Evolutionary conservation across 1,140 invertebrate species (phyloP).

Genomic region (Drosophila kurseongensis): DNA sequence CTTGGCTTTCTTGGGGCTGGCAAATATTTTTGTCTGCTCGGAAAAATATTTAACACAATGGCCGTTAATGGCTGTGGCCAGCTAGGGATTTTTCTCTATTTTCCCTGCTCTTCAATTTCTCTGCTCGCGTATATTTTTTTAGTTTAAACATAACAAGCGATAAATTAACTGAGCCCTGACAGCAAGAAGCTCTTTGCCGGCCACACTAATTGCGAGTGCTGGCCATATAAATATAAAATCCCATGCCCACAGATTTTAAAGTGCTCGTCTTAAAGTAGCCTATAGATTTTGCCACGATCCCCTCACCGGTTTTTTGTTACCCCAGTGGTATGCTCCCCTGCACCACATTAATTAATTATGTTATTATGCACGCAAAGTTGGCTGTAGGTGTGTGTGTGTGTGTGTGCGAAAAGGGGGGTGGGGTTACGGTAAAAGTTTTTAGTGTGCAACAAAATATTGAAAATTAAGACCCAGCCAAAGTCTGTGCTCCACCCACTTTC

Average conservation of each 20-base stretch:
- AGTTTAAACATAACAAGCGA: slow-evolving; percentile 78
- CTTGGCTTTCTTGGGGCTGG: slow-evolving; percentile 57
- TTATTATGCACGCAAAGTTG: slow-evolving; percentile 57
- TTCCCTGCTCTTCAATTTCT: slow-evolving; percentile 37
- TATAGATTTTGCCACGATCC: slow-evolving; percentile 8
- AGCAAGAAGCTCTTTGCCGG: slow-evolving; percentile 59
- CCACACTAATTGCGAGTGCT: slow-evolving; percentile 71
- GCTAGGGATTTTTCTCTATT: slow-evolving; percentile 48
- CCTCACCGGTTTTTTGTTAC: not conserved
- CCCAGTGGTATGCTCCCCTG: slow-evolving; percentile 17
- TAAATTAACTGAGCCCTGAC: slow-evolving; percentile 69
- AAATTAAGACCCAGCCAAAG: slow-evolving; percentile 63
- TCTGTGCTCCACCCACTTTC: slow-evolving; percentile 2
- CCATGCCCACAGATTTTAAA: slow-evolving; percentile 46
- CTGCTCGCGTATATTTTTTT: slow-evolving; percentile 29
- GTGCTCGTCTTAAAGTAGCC: slow-evolving; percentile 34
- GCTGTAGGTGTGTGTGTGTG: slow-evolving; percentile 1
- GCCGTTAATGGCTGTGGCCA: slow-evolving; percentile 65
- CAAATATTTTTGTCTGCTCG: slow-evolving; percentile 78
- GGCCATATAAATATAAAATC: slow-evolving; percentile 67
- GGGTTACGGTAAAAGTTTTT: slow-evolving; percentile 37
- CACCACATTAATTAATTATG: slow-evolving; percentile 70
- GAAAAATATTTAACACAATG: slow-evolving; percentile 75
- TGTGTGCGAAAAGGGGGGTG: not conserved
- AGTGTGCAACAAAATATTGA: slow-evolving; percentile 66